Base-by-base conservation (phyloP, 2,113 vertebrate species). In the Camelus bactrianus region DNA sequence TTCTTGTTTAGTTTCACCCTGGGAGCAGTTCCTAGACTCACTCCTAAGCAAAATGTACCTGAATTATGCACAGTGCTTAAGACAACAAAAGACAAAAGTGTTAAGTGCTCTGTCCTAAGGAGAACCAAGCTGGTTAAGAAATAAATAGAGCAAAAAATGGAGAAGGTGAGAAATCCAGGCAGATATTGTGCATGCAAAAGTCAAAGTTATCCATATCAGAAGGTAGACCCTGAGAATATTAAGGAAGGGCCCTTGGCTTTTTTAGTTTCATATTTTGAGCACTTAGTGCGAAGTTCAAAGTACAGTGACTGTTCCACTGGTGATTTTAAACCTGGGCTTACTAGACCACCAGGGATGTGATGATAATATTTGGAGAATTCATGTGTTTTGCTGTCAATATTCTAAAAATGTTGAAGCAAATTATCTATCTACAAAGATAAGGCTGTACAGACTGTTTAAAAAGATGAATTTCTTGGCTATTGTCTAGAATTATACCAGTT, bases 331-430 rank as follows among this genome's bases (percentile, higher is more conserved):
- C 24, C 11, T n/a, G 50, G 2, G 10, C 32, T 80, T 85, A 10
- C 30, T 95, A 60, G 69, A 76, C 69, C 42, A 26, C n/a, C 12
- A 32, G 32, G 2, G 6, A 72, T 58, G 14, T 48, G 32, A 64
- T 42, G 22, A 35, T 79, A 72, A 46, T 50, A 48, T 20, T 89
- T 89, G 69, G 38, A 56, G 62, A 92, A 70, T 92, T 8, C 35
- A 28, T 77, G 48, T 42, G 11, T 54, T 85, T 93, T 86, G 48
- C 11, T 62, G 24, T 81, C 52, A 75, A 1, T 69, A 54, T 81
- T 54, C 42, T 20, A 38, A 95, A 93, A 90, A 79, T 65, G 50
- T 90, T 24, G 48, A 86, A 86, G 50, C 19, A 95, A 75, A 69
- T 69, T 69, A 67, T 89, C 28, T 32, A 35, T 75, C 28, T 73